These are phyloP conservation scores for Dasyornis broadbenti DNA, from an alignment of 2,113 vertebrate genomes.

Conservation along the genomic window DNA sequence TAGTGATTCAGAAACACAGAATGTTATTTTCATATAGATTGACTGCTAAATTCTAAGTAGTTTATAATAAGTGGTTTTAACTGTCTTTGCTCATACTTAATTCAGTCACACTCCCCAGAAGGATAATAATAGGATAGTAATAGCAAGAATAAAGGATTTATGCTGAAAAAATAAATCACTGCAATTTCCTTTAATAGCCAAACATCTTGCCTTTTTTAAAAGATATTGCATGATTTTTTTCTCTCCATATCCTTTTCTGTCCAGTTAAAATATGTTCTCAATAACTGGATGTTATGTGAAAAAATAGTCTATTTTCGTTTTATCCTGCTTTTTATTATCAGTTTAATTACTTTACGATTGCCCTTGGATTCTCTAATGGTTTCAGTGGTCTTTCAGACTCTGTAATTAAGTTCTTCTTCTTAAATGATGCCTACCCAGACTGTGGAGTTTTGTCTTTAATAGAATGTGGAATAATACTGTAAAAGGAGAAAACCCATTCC, in stretches of 20 bases:
- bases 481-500: not conserved
- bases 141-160: not conserved
- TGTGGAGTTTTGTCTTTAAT: not conserved
- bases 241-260: not conserved
- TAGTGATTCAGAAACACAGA: not conserved
- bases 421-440: not conserved
- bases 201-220: not conserved
- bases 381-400: not conserved
- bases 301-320: not conserved
- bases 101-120: not conserved
- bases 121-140: not conserved
- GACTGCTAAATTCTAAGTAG: not conserved
- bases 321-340: not conserved
- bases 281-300: not conserved
- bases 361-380: not conserved
- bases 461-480: not conserved
- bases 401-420: not conserved
- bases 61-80: not conserved
- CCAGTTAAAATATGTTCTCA: not conserved
- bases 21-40: not conserved
- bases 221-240: not conserved
- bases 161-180: not conserved
- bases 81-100: not conserved
- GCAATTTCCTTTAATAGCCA: not conserved
- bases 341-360: not conserved